Evolutionary conservation across 2,888 invertebrate genomes (phyloP).

Genomic region (Trissoscelio sp.): DNA sequence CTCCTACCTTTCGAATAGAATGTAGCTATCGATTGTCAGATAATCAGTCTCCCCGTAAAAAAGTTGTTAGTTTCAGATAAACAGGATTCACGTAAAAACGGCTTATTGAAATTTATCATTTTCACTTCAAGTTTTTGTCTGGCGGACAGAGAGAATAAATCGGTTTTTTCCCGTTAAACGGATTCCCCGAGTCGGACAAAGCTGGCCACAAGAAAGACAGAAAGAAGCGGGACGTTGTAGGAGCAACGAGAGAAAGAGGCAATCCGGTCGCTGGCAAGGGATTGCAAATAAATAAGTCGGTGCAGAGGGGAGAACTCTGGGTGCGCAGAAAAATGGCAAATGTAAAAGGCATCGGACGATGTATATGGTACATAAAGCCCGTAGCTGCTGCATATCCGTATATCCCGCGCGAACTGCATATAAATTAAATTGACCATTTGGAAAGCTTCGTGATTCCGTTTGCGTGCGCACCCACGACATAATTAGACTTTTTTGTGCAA

Average conservation of each 20-base stretch:
- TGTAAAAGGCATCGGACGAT: slow-evolving; percentile 46
- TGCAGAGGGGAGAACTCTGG: background rate
- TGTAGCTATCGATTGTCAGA: background rate
- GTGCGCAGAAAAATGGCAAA: slow-evolving; percentile 39
- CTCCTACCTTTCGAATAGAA: background rate
- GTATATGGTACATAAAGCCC: slow-evolving; percentile 27
- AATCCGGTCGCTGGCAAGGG: slow-evolving; percentile 40
- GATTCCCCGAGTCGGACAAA: slow-evolving; percentile 34
- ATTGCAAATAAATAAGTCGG: slow-evolving; percentile 53
- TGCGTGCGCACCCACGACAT: slow-evolving; percentile 34
- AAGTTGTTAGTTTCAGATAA: slow-evolving; percentile 8
- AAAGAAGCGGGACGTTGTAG: background rate
- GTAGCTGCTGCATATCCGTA: slow-evolving; percentile 11
- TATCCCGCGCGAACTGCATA: slow-evolving; percentile 38
- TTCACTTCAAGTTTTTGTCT: slow-evolving; percentile 31
- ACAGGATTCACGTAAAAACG: slow-evolving; percentile 20
- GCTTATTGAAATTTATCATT: slow-evolving; percentile 24
- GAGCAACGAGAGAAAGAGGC: background rate
- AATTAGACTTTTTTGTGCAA: slow-evolving; percentile 25
- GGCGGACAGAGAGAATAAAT: slow-evolving; percentile 2
- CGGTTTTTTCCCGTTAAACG: slow-evolving; percentile 32
- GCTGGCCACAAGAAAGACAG: slow-evolving; percentile 3
- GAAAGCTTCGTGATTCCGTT: slow-evolving; percentile 38
- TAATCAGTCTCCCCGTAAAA: background rate
- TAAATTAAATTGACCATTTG: slow-evolving; percentile 45